Base-by-base conservation (phyloP, 2,888 invertebrate species). In the Lamellibrachia columna region DNA sequence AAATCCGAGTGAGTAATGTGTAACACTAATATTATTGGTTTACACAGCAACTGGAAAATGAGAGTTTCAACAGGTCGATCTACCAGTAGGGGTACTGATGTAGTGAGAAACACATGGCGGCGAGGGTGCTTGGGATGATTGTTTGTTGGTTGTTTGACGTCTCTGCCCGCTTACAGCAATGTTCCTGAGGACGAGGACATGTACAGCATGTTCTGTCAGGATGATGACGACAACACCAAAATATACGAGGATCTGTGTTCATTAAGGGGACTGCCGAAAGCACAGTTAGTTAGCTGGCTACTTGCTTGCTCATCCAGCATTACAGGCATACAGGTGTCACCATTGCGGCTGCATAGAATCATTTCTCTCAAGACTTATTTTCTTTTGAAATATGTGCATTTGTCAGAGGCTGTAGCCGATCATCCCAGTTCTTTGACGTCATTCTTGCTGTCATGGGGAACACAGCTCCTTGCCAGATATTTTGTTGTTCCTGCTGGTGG, bases 121-220 rank as follows among this genome's bases (percentile, higher is more conserved):
- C 1, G 40, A 40, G 40, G 40, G 40, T 40, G 40, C 40, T 40
- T 40, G 40, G 40, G 40, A 40, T 40, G 40, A 40, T 40, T 40
- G 40, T 40, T 40, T 40, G 22, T 6, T 93, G 95, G 94, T 93
- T 93, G 95, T 97, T 97, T 93, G 97, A 98, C 98, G 94, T 98
- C 98, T 94, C 98, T 98, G 97, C 98, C 98, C 94, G 97, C 93
- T 52, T 93, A 93, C 93, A 93, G 93, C 93, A 92, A 98, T 90
- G 93, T 92, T 7, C 28, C 93, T 58, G 53, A 93, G 91, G 90
- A 94, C 22, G 93, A 94, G 58, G 93, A 92, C 52, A 75, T 93
- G 15, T 93, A 93, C 75, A 92, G 92, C 75, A 90, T 92, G 55
- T 91, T 90, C 28, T 52, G 40, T 40, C 91, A 92, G 53, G 93